Conservation (phyloP, 2,797 vertebrate genomes). For the Lutjanus argentimaculatus region DNA sequence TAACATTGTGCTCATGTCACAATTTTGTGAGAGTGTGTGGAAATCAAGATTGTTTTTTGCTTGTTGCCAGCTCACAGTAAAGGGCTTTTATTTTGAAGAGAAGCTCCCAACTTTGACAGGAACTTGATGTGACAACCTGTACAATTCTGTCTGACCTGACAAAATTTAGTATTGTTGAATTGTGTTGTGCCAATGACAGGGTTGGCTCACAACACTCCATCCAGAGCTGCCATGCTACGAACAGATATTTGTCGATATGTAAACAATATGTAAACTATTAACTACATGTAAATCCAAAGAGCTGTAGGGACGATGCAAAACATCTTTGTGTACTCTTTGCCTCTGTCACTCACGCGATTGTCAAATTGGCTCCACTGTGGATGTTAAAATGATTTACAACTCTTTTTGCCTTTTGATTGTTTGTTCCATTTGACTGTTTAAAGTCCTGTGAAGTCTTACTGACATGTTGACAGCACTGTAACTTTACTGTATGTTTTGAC, state of each 20-base stretch:
- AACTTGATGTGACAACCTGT: slow-evolving; percentile 13
- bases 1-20: neutral
- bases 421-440: slow-evolving; percentile 29
- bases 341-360: neutral
- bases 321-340: slow-evolving; percentile 31
- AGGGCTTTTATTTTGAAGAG: slow-evolving; percentile 40
- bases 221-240: slow-evolving; percentile 14
- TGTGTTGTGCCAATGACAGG: slow-evolving; percentile 9
- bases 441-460: slow-evolving; percentile 38
- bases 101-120: slow-evolving; percentile 26
- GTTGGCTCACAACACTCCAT: slow-evolving; percentile 15
- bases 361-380: neutral
- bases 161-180: slow-evolving; percentile 21
- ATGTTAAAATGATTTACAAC: slow-evolving; percentile 16
- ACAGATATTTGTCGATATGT: slow-evolving; percentile 22
- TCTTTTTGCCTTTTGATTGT: slow-evolving; percentile 20
- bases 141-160: slow-evolving; percentile 20
- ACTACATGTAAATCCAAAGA: slow-evolving; percentile 28
- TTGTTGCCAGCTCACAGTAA: slow-evolving; percentile 6
- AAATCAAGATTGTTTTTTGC: neutral
- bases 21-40: neutral
- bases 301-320: slow-evolving; percentile 13
- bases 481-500: slow-evolving; percentile 38
- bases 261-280: slow-evolving; percentile 38
- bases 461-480: slow-evolving; percentile 42